Evolutionary conservation across 2,888 invertebrate genomes (phyloP), one percentile per base, ranked within the genome.

Genomic region (Coenonympha arcania): DNA sequence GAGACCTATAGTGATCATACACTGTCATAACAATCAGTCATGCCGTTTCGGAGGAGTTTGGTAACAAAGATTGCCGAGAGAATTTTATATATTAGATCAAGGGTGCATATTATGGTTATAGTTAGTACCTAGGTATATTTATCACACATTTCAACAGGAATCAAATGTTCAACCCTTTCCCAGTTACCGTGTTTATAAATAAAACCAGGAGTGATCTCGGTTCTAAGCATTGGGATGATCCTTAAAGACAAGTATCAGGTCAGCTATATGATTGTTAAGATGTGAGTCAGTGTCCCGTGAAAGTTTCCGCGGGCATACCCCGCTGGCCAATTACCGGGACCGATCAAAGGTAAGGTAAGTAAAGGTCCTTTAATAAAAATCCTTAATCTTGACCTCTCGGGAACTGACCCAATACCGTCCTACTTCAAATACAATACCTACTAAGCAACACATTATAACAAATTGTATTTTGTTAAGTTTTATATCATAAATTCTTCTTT

Each of bases 231-330:
- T 24, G n/a, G 24, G 20, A 37, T 42, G 22, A 26, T 48, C 33
- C 44, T 41, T 47, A 18, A 37, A 47, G 30, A 42, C 36, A 41
- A 24, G 28, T 8, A 30, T 30, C 22, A 45, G 45, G 45, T 45
- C 41, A 33, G 6, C 13, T 41, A 16, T 41, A 33, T 26, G 33
- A 24, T 48, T 40, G 37, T 26, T 49, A 49, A 54, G 54, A 52
- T 52, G 80, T 76, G 71, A 76, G 72, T 76, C 76, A 79, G 76
- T 73, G 81, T 83, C 78, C 81, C 84, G 84, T 81, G 68, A 84
- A 83, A 79, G 76, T 79, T 83, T 79, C 76, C 76, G 70, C 73
- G 69, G 74, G 65, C 74, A 71, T 76, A 80, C 76, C 74, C 75
- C 69, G 68, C 59, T 63, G 64, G 65, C 69, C 69, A 51, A 73